Evolutionary conservation across 2,888 invertebrate species (phyloP).

Genomic region (Mechanitis messenoides): DNA sequence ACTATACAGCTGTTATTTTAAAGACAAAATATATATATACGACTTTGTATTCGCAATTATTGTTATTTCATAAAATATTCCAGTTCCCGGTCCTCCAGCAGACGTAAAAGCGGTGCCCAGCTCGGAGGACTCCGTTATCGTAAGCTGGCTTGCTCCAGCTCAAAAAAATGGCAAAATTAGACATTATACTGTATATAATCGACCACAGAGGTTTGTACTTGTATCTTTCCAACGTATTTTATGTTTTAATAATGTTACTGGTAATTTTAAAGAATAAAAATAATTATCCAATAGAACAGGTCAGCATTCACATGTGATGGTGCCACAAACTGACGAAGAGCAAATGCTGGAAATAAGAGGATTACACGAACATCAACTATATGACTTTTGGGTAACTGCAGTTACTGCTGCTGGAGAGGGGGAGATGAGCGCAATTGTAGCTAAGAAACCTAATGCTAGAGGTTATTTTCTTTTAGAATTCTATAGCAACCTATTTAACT

Average conservation of each 20-base stretch:
- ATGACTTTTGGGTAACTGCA: slow-evolving; percentile 92
- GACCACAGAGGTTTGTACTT: slow-evolving; percentile 68
- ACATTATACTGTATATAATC: slow-evolving; percentile 87
- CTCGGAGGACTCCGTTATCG: slow-evolving; percentile 86
- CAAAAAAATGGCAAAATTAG: slow-evolving; percentile 88
- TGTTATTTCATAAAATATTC: background rate
- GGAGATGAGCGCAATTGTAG: slow-evolving; percentile 84
- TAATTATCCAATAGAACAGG: slow-evolving; percentile 47
- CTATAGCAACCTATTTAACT: background rate
- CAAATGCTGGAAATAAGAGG: slow-evolving; percentile 79
- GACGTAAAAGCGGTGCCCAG: slow-evolving; percentile 88
- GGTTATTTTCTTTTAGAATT: slow-evolving; percentile 53
- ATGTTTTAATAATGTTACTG: background rate
- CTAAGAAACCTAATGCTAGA: slow-evolving; percentile 82
- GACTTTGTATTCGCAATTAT: no score
- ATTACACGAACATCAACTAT: slow-evolving; percentile 82
- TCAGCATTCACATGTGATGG: slow-evolving; percentile 55
- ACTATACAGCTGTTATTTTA: no score
- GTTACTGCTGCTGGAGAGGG: slow-evolving; percentile 81
- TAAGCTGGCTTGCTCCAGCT: slow-evolving; percentile 89
- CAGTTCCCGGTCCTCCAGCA: slow-evolving; percentile 89
- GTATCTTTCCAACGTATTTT: no score
- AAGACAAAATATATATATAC: no score
- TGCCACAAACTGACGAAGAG: slow-evolving; percentile 50
- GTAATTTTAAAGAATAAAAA: background rate